A percentile compares a stretch with the other conserved stretches of the same genome.
Evolutionary conservation across 1,140 invertebrate species (phyloP).

Genomic region (Elysia chlorotica): DNA sequence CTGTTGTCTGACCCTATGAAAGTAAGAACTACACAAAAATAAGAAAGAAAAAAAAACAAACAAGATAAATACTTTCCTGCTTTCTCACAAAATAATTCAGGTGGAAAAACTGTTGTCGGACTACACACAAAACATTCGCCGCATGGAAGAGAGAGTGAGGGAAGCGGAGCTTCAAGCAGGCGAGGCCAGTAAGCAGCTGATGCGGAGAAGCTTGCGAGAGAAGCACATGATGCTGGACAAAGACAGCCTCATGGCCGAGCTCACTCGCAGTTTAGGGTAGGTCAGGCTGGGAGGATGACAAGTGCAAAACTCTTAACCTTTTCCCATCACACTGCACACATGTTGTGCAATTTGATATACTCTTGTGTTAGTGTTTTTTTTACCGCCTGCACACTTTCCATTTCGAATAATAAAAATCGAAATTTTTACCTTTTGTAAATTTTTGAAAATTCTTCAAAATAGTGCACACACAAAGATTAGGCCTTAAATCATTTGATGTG

Average conservation of each 20-base stretch:
- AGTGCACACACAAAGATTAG: too few relatives aligned
- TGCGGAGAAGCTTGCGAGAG: constrained; percentile 26
- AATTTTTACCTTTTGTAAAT: too few relatives aligned
- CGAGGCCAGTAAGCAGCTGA: constrained; percentile 45
- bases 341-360: too few relatives aligned
- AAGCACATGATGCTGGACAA: constrained; percentile 42
- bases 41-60: neutral
- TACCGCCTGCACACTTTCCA: too few relatives aligned
- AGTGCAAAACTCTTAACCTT: too few relatives aligned
- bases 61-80: too few relatives aligned
- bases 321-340: too few relatives aligned
- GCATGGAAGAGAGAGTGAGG: constrained; percentile 52
- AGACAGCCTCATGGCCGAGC: constrained; percentile 39
- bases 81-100: constrained; percentile 25
- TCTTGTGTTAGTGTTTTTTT: too few relatives aligned
- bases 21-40: neutral
- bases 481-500: too few relatives aligned
- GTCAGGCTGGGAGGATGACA: too few relatives aligned
- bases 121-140: constrained; percentile 49
- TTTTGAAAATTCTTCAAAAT: too few relatives aligned
- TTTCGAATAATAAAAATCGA: too few relatives aligned
- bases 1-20: neutral
- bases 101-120: constrained; percentile 53
- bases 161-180: constrained; percentile 49
- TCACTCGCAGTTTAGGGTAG: constrained; percentile 41